Percentiles rank a stretch among this genome's conserved stretches.
phyloP scores from a whole-genome alignment of 2,888 invertebrate species.

The Slavum lentiscoides region DNA sequence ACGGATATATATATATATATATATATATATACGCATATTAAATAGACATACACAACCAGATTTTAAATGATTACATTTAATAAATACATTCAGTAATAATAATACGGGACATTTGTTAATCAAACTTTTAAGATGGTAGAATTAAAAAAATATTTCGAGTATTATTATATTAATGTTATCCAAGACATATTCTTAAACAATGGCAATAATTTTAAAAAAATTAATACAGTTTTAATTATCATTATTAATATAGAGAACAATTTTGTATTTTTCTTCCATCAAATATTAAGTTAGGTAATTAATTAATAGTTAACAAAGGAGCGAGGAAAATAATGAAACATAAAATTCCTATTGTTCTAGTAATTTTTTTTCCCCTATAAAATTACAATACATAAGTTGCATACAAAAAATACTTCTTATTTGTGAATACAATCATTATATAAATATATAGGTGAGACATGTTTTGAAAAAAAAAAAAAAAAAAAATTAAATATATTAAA shows the following conservation, averaged over 20 bases:
- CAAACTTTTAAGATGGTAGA: background rate
- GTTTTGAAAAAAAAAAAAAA: conserved; percentile 37
- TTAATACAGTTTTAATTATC: conserved; percentile 21
- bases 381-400: conserved; percentile 36
- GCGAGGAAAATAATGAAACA: conserved; percentile 25
- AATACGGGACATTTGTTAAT: conserved; percentile 1
- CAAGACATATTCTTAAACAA: conserved; percentile 2
- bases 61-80: conserved; percentile 9
- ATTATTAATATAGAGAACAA: conserved; percentile 13
- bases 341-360: conserved; percentile 40
- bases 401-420: conserved; percentile 36
- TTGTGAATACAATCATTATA: conserved; percentile 35
- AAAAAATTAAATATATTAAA: conserved; percentile 46
- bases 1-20: too few species aligned
- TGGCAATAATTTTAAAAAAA: background rate
- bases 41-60: background rate
- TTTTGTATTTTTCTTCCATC: conserved; percentile 19
- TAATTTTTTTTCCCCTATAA: conserved; percentile 39
- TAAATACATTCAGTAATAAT: conserved; percentile 9
- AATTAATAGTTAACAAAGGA: conserved; percentile 47
- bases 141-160: conserved; percentile 11
- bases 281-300: conserved; percentile 32
- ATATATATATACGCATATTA: background rate
- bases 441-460: conserved; percentile 40
- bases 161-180: conserved; percentile 15